A percentile compares a stretch with the other conserved stretches of the same genome.
Evolutionary conservation across 2,113 vertebrate genomes (phyloP).

Genomic region (Neopipo cinnamomea): DNA sequence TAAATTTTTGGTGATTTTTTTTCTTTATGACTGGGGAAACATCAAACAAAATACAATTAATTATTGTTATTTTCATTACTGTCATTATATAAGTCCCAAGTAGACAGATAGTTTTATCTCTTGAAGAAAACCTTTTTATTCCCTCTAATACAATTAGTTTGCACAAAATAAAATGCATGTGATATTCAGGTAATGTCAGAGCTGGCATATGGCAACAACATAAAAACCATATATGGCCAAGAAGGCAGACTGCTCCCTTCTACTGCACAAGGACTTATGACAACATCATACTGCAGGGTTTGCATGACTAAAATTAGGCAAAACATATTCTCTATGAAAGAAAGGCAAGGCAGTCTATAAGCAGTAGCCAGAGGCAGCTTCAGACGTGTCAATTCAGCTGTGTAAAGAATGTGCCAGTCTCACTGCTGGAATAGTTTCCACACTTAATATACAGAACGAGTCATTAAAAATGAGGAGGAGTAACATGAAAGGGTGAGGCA

Average conservation of each 20-base stretch:
- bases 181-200: not conserved
- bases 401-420: slow-evolving; percentile 37
- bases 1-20: not conserved
- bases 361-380: slow-evolving; percentile 37
- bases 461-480: slow-evolving; percentile 49
- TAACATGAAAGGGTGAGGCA: slow-evolving; percentile 44
- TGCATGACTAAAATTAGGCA: slow-evolving; percentile 45
- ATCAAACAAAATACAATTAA: not conserved
- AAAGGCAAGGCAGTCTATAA: not conserved
- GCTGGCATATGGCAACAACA: not conserved
- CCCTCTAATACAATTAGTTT: not conserved
- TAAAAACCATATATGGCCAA: slow-evolving; percentile 53
- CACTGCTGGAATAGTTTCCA: slow-evolving; percentile 11
- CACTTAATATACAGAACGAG: slow-evolving; percentile 1
- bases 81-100: not conserved
- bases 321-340: not conserved
- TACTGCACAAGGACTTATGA: not conserved
- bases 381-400: slow-evolving; percentile 42
- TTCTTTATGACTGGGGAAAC: not conserved
- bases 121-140: not conserved
- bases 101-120: not conserved
- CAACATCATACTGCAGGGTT: not conserved
- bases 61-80: not conserved
- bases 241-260: not conserved
- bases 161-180: not conserved